Evolutionary conservation across 1,140 invertebrate species (phyloP).

Genomic region (Adoxophyes honmai): DNA sequence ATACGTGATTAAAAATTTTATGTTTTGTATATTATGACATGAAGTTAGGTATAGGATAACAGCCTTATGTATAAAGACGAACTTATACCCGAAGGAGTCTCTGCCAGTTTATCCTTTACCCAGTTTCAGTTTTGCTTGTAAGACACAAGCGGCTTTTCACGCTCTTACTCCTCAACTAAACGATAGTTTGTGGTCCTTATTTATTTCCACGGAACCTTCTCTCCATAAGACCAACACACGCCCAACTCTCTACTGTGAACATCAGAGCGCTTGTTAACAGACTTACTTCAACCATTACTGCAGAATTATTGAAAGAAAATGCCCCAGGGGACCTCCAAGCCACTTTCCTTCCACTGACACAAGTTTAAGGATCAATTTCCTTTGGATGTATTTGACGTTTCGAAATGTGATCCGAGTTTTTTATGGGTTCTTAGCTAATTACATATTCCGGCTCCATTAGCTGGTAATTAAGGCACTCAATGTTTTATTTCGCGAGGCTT

Average conservation of each 20-base stretch:
- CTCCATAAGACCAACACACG: no score
- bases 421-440: slow-evolving; percentile 29
- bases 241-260: slow-evolving; percentile 30
- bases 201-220: no score
- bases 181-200: no score
- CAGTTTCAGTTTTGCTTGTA: no score
- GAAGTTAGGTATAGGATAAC: no score
- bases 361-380: neutral
- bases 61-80: no score
- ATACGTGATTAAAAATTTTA: no score
- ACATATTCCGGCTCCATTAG: slow-evolving; percentile 34
- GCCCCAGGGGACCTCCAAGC: slow-evolving; percentile 17
- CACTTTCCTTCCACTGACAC: neutral
- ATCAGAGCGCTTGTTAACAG: slow-evolving; percentile 48
- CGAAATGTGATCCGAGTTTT: slow-evolving; percentile 27
- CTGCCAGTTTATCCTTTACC: no score
- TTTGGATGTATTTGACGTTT: slow-evolving; percentile 14
- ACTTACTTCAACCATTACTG: slow-evolving; percentile 50
- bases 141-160: no score
- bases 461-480: slow-evolving; percentile 28
- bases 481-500: neutral
- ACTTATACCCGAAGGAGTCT: no score
- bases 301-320: slow-evolving; percentile 50
- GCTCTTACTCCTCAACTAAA: no score
- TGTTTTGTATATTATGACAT: no score